A percentile compares a stretch with the other conserved stretches of the same genome.
These are phyloP conservation scores for Myotis yumanensis DNA, from an alignment of 2,113 vertebrate species.

Conservation along the genomic window DNA sequence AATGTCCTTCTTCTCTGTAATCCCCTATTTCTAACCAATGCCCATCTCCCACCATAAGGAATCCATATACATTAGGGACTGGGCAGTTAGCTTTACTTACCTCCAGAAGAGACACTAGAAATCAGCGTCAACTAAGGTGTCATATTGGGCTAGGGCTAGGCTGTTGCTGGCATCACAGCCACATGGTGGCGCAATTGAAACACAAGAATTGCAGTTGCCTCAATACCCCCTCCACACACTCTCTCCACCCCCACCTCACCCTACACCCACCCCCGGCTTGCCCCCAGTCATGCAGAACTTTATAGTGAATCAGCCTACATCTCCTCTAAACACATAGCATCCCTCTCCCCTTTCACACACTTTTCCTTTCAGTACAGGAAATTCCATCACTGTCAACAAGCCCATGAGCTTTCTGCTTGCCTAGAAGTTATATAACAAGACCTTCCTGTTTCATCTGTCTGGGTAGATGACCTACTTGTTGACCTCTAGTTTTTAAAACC, in stretches of 20 bases:
- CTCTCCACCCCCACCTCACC: not conserved
- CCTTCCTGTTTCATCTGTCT: not conserved
- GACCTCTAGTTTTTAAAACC: not conserved
- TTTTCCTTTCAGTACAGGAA: slow-evolving; percentile 11
- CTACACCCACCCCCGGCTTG: not conserved
- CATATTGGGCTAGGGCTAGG: not conserved
- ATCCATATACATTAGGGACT: not conserved
- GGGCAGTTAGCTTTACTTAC: not conserved
- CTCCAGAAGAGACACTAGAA: not conserved
- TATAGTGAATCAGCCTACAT: not conserved
- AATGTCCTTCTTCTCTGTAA: not conserved
- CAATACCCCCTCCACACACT: slow-evolving; percentile 32
- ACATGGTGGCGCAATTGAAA: slow-evolving; percentile 74
- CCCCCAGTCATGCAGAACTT: not conserved
- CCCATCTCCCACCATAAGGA: not conserved
- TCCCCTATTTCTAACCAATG: not conserved
- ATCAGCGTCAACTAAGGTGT: not conserved
- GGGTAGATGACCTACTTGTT: not conserved
- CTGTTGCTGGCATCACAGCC: slow-evolving; percentile 56
- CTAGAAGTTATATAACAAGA: not conserved
- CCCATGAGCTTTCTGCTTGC: not conserved
- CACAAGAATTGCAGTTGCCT: slow-evolving; percentile 54
- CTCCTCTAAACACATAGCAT: not conserved
- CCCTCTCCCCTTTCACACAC: not conserved
- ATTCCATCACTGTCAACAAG: slow-evolving; percentile 2